Evolutionary conservation across 1,140 invertebrate species (phyloP).

Genomic region (Hormaphis cornu): DNA sequence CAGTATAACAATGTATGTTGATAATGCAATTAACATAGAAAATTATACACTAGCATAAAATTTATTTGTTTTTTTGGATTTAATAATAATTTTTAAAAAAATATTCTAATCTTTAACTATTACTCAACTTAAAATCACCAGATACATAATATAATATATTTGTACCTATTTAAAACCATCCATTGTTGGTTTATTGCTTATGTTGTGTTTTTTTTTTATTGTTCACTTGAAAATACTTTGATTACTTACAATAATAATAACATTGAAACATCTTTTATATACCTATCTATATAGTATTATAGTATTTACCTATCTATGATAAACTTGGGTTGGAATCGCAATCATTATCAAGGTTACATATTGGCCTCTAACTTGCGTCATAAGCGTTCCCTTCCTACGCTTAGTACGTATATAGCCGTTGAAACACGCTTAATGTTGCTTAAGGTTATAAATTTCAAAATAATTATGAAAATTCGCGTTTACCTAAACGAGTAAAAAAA

Average conservation of each 20-base stretch:
- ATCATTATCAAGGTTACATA: constrained; percentile 31
- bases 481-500: too few relatives aligned
- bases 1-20: too few relatives aligned
- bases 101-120: too few relatives aligned
- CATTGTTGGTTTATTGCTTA: not conserved
- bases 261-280: constrained; percentile 17
- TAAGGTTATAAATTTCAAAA: constrained; percentile 2
- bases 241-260: constrained; percentile 2
- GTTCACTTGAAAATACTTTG: not conserved
- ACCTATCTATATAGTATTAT: too few relatives aligned
- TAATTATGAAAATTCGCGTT: not conserved
- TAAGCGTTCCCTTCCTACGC: constrained; percentile 13
- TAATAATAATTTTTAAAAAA: too few relatives aligned
- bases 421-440: not conserved
- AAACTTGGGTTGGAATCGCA: constrained; percentile 22
- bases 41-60: too few relatives aligned
- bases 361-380: constrained; percentile 32
- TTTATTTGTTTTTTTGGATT: too few relatives aligned
- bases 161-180: not conserved
- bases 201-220: not conserved
- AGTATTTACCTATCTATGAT: too few relatives aligned
- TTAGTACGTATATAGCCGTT: not conserved
- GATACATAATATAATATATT: too few relatives aligned
- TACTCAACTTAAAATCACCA: too few relatives aligned
- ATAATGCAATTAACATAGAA: too few relatives aligned